These are phyloP conservation scores for Maniola jurtina DNA, from an alignment of 1,140 invertebrate species.

Conservation along the genomic window DNA sequence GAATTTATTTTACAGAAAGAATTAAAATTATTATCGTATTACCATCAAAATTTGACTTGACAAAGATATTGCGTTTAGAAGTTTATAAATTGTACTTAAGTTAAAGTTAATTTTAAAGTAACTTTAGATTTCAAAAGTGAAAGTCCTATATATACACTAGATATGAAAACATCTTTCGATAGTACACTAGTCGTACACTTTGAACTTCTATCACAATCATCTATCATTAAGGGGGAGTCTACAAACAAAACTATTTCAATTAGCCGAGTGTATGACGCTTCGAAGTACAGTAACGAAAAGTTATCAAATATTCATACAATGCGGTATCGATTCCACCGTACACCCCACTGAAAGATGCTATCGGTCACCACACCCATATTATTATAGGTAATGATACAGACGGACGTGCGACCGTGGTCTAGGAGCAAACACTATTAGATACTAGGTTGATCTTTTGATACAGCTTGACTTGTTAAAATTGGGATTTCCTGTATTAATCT, in stretches of 20 bases:
- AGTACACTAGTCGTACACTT: slow-evolving; percentile 8
- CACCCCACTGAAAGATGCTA: slow-evolving; percentile 70
- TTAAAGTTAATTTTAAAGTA: too few relatives aligned
- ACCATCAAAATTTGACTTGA: too few relatives aligned
- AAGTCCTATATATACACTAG: neutral
- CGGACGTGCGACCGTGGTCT: slow-evolving; percentile 38
- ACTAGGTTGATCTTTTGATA: slow-evolving; percentile 28
- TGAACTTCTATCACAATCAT: slow-evolving; percentile 20
- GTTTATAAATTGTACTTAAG: neutral
- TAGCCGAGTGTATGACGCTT: slow-evolving; percentile 47
- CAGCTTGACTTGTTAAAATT: neutral
- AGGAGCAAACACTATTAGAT: slow-evolving; percentile 39
- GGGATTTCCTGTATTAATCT: neutral
- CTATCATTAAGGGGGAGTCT: slow-evolving; percentile 26
- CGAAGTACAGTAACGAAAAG: slow-evolving; percentile 52
- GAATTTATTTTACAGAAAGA: too few relatives aligned
- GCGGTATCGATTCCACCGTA: slow-evolving; percentile 55
- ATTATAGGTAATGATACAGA: slow-evolving; percentile 63
- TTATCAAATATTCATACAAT: slow-evolving; percentile 69
- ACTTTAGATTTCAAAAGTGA: too few relatives aligned
- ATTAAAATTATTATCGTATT: too few relatives aligned
- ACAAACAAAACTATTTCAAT: slow-evolving; percentile 65
- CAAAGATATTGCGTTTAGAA: too few relatives aligned
- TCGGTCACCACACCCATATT: slow-evolving; percentile 61
- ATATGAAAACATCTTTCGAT: neutral